Evolutionary conservation across 2,888 invertebrate species (phyloP), one percentile per base, ranked within the genome.

Genomic region (Pristionchus exspectatus): DNA sequence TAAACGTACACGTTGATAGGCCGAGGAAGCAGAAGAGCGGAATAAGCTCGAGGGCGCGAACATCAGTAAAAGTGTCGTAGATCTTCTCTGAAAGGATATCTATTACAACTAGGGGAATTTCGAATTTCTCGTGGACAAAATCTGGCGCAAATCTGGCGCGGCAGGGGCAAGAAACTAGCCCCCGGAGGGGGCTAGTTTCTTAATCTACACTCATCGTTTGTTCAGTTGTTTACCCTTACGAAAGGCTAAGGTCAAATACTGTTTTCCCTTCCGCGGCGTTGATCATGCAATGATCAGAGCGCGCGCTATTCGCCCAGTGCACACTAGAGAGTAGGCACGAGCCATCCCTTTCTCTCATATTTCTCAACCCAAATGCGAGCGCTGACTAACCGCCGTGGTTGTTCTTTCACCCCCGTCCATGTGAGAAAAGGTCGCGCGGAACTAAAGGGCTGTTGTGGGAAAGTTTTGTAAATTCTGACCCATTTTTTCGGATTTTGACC

Each of bases 11-110:
- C 10, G 91, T 90, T 16, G 90, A 90, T 16, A 91, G 83, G 2
- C 92, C 92, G 9, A 91, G 74, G 18, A 91, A 87, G n/a, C 90
- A 44, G 66, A 92, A 92, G 24, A 90, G 77, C 3, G 91, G 90
- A 7, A 91, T 69, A 4, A 92, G 90, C 30, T 90, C 90, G 30
- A 92, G 74, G 72, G 91, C 90, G 50, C 90, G 90, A 21, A 72
- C 56, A 18, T 90, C 90, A 24, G 81, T 86, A 1, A 92, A 84
- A 0, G 92, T 83, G 5, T 83, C 89, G 83, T 77, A 83, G 84
- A 91, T 90, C 56, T 88, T 77, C 10, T 33, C 90, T 90, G 86
- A 63, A 90, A 90, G 18, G 9, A 54, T 16, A 1, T 2, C 3
- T 5, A 54, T 18, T 54, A n/a, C n/a, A n/a, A n/a, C n/a, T n/a